Percentiles rank a stretch among this genome's conserved stretches.
Evolutionary conservation across 1,140 invertebrate genomes (phyloP).

Genomic region (Pristionchus pacificus): DNA sequence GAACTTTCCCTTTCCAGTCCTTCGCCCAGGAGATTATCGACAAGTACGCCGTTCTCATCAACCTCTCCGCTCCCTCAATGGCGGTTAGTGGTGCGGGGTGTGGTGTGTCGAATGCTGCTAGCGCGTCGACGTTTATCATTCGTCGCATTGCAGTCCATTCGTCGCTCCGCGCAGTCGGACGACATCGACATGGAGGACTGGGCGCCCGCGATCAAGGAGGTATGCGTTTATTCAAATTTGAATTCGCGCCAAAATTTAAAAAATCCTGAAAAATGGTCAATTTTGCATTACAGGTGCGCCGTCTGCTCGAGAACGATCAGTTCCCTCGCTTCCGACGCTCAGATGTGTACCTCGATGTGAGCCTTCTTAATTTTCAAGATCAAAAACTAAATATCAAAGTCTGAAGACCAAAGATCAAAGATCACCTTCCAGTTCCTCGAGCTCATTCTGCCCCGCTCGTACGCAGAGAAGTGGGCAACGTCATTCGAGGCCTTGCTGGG

Average conservation of each 20-base stretch:
- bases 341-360: conserved; percentile 44
- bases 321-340: conserved; percentile 52
- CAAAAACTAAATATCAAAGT: background rate
- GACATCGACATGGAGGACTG: conserved; percentile 40
- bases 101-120: background rate
- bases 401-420: background rate
- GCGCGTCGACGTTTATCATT: conserved; percentile 3
- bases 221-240: conserved; percentile 13
- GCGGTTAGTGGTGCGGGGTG: conserved; percentile 30
- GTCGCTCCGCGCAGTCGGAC: conserved; percentile 32
- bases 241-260: background rate
- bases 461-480: conserved; percentile 51
- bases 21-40: conserved; percentile 46
- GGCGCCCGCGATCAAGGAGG: conserved; percentile 51
- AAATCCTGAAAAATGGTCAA: background rate
- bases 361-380: conserved; percentile 41
- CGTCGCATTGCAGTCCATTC: conserved; percentile 38
- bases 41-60: conserved; percentile 43
- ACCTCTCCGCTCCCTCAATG: conserved; percentile 48
- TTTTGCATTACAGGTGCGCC: conserved; percentile 18
- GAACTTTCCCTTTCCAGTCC: too few relatives aligned
- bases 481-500: conserved; percentile 53
- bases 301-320: conserved; percentile 52
- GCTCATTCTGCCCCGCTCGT: conserved; percentile 40
- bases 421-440: conserved; percentile 26